Percentiles rank a stretch among this genome's conserved stretches.
These are phyloP conservation scores for Acleris holmiana DNA, from an alignment of 2,888 invertebrate genomes.

Conservation along the genomic window DNA sequence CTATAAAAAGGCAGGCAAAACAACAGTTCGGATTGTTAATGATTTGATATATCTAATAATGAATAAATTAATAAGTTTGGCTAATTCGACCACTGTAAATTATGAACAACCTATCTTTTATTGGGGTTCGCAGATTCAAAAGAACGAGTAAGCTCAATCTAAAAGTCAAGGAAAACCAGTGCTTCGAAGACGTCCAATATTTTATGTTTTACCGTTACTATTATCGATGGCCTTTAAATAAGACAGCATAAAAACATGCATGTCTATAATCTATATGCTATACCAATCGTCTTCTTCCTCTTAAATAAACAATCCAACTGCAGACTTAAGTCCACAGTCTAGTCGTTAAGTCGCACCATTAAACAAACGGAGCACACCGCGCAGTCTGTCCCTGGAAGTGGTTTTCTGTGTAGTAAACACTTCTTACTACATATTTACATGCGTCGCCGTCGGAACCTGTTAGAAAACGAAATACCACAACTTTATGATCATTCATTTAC, in stretches of 20 bases:
- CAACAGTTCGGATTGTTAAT: too few species aligned
- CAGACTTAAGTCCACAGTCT: slow-evolving; percentile 27
- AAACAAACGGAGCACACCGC: slow-evolving; percentile 46
- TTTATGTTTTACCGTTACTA: too few species aligned
- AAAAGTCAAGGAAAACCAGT: slow-evolving; percentile 14
- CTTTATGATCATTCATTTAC: too few species aligned
- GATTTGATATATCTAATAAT: too few species aligned
- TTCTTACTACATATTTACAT: slow-evolving; percentile 33
- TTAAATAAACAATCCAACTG: slow-evolving; percentile 26
- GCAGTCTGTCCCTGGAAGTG: slow-evolving; percentile 54
- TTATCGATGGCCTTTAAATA: background rate
- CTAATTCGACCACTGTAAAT: too few species aligned
- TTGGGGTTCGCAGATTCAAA: background rate
- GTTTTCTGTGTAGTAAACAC: slow-evolving; percentile 60
- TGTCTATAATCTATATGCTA: background rate
- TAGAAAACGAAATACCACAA: background rate
- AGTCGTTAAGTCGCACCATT: slow-evolving; percentile 34
- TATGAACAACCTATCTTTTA: background rate
- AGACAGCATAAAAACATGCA: slow-evolving; percentile 1
- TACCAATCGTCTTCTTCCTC: slow-evolving; percentile 5
- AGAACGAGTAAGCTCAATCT: slow-evolving; percentile 13
- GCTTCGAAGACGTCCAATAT: background rate
- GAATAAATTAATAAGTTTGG: too few species aligned
- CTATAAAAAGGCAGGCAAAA: too few species aligned
- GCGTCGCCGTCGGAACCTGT: slow-evolving; percentile 1